phyloP scores from a whole-genome alignment of 2,113 vertebrate genomes.

The Oreotrochilus melanogaster region DNA sequence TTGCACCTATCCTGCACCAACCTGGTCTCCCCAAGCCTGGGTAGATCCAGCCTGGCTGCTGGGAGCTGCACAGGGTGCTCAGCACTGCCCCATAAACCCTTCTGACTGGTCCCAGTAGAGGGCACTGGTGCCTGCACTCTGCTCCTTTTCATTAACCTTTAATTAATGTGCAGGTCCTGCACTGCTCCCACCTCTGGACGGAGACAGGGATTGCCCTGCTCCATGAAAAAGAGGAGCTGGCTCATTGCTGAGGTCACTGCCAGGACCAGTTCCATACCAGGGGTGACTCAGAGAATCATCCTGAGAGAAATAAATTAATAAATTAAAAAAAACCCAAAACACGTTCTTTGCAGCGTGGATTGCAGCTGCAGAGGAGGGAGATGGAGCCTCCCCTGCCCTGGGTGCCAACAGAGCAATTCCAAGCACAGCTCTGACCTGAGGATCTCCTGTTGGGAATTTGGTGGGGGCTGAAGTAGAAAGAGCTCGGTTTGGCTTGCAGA shows the following conservation, averaged over 20 bases:
- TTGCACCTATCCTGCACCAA: accelerated
- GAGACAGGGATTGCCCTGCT: not conserved
- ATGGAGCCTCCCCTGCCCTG: accelerated
- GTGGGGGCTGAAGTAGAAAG: not conserved
- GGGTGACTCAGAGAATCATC: accelerated
- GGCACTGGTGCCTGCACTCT: conserved; percentile 43
- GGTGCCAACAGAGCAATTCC: accelerated
- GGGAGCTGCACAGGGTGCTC: not conserved
- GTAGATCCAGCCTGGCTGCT: not conserved
- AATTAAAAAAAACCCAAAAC: not conserved
- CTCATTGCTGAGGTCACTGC: no score
- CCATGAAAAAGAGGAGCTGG: accelerated
- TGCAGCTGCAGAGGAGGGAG: not conserved
- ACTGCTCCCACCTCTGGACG: not conserved
- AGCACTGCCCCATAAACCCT: not conserved
- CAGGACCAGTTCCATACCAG: accelerated
- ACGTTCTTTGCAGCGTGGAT: no score
- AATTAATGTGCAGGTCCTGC: not conserved
- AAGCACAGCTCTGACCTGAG: not conserved
- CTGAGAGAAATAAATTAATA: accelerated
- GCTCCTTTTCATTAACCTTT: conserved; percentile 24
- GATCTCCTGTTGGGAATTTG: accelerated
- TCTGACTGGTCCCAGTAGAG: conserved; percentile 47
- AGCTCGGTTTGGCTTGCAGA: not conserved
- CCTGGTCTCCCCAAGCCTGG: not conserved